Evolutionary conservation across 2,113 vertebrate genomes (phyloP).

Genomic region (Oplegnathus fasciatus): DNA sequence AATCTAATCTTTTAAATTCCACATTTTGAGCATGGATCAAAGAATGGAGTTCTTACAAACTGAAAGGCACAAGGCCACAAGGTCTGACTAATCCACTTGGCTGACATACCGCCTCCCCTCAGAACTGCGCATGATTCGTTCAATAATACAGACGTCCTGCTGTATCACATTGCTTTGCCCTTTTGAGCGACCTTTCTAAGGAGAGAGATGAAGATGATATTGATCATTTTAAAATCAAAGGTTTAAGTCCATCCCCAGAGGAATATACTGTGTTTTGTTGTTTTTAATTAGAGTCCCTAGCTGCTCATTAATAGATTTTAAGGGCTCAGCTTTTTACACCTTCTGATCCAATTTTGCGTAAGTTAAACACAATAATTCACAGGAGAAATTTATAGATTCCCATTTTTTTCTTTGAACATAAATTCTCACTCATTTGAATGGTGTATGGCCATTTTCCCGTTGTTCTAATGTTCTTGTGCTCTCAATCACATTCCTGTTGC

Average conservation of each 20-base stretch:
- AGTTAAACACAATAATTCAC: not conserved
- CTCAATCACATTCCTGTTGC: not conserved
- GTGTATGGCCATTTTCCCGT: not conserved
- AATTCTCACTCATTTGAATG: not conserved
- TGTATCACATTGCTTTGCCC: slow-evolving; percentile 36
- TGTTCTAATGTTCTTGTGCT: not conserved
- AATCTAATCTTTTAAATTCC: slow-evolving; percentile 41
- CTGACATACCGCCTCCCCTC: slow-evolving; percentile 33
- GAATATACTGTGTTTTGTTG: not conserved
- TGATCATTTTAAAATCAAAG: slow-evolving; percentile 35
- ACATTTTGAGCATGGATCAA: slow-evolving; percentile 34
- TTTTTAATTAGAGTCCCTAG: not conserved
- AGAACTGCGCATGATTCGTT: slow-evolving; percentile 42
- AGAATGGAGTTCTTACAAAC: slow-evolving; percentile 46
- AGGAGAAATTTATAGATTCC: not conserved
- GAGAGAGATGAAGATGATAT: slow-evolving; percentile 34
- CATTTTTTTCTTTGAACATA: not conserved
- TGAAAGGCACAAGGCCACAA: slow-evolving; percentile 43
- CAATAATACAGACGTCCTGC: slow-evolving; percentile 34
- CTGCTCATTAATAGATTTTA: slow-evolving; percentile 3
- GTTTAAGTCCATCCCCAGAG: not conserved
- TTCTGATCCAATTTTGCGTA: not conserved
- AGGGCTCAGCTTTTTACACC: not conserved
- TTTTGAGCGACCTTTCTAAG: slow-evolving; percentile 30
- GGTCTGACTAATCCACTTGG: slow-evolving; percentile 54